Evolutionary conservation across 2,888 invertebrate species (phyloP), one percentile per base, ranked within the genome.

Genomic region (Synanthedon andrenaeformis): DNA sequence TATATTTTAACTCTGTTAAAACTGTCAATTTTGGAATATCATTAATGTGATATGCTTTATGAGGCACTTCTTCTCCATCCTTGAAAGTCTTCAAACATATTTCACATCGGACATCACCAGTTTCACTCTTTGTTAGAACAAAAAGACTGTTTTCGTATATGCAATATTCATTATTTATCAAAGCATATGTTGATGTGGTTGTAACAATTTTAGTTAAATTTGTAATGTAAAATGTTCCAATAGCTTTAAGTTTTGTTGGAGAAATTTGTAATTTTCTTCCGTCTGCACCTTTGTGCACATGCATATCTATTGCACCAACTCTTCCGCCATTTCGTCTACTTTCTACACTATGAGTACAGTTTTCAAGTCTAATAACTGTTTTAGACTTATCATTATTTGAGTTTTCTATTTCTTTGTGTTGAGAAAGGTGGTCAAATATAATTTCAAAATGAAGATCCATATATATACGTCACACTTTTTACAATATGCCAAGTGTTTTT

Each of bases 381-480:
- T 17, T 17, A 17, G 17, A 17, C 23, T 4, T 23, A 23, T 23
- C 23, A 23, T 23, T 4, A 23, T 23, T 23, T 23, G 23, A 23
- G 23, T 4, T 5, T 42, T 42, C 42, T 55, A 56, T 58, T 17
- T 62, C 60, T 10, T 62, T 64, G 51, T 72, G 72, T 17, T 62
- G 58, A 4, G 58, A 52, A 51, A 70, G 62, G 41, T 73, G 72
- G 6, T 56, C 56, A 35, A 64, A 53, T 19, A 73, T 68, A 4
- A 52, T 35, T n/a, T 63, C 52, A 13, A 53, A 59, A 35, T 63
- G 53, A 23, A 64, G 65, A 5, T 62, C 58, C 1, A 74, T 13
- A 51, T 13, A 51, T 19, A 48, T 12, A 53, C 57, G 0, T 56
- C 55, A 52, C 75, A 75, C 54, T 60, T 65, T 49, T 61, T 67